phyloP scores from a whole-genome alignment of 2,797 vertebrate genomes.

The Saguinus oedipus region DNA sequence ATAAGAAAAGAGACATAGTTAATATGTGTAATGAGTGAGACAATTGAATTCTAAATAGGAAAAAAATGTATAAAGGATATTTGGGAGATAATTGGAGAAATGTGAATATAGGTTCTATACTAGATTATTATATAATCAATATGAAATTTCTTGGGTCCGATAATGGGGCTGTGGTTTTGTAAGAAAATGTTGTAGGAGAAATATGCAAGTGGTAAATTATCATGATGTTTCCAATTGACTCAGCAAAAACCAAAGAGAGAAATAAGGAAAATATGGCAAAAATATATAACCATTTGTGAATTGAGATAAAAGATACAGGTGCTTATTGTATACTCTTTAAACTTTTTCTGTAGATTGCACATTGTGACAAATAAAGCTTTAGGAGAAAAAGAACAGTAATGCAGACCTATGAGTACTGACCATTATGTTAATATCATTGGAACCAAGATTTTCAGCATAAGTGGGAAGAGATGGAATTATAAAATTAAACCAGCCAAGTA shows the following conservation, averaged over 20 bases:
- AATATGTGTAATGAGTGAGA: not conserved
- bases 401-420: not conserved
- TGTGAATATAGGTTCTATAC: not conserved
- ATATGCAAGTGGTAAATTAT: not conserved
- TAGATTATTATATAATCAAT: not conserved
- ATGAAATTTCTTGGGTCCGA: not conserved
- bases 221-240: slow-evolving; percentile 10
- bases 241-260: slow-evolving; percentile 16
- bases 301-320: not conserved
- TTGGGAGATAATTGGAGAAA: not conserved
- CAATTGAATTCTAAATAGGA: not conserved
- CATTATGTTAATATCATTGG: not conserved
- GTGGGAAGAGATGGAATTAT: slow-evolving; percentile 24
- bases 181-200: slow-evolving; percentile 21
- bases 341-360: slow-evolving; percentile 1
- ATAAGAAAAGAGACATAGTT: not conserved
- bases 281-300: slow-evolving; percentile 12
- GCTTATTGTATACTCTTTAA: not conserved
- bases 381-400: not conserved
- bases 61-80: not conserved
- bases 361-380: not conserved
- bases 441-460: slow-evolving; percentile 39
- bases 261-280: not conserved
- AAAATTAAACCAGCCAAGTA: slow-evolving; percentile 2
- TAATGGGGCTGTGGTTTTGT: not conserved